Evolutionary conservation across 2,797 vertebrate genomes (phyloP), one percentile per base, ranked within the genome.

Genomic region (Betta splendens): DNA sequence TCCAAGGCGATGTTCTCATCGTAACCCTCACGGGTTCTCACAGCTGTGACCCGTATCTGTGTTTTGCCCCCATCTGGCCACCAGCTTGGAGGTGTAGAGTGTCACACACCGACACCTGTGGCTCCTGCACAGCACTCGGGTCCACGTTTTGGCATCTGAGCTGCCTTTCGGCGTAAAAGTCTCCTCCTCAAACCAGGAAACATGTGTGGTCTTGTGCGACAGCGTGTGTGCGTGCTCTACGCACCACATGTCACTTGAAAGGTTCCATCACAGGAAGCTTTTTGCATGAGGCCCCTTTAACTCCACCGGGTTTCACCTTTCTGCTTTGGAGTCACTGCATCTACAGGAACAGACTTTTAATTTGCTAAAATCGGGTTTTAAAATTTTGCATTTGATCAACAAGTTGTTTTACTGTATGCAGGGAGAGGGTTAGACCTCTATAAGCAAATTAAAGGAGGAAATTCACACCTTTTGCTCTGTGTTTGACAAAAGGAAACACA

Each of bases 1-100:
- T 57, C 23, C 11, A 44, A 46, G 22, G 35, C 10, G 9, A 18
- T 1, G 60, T 77, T 82, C 77, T 67, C 78, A 79, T 32, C 38
- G 13, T 25, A 39, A 20, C 28, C 7, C 25, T 38, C 43, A 33
- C 29, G 9, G 9, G 1, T 59, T 36, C 36, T 33, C 18, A 0
- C 7, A 38, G 72, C 69, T 64, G 70, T 81, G 65, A 79, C 81
- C 85, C 76, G 53, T 28, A 78, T 71, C 44, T 38, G 36, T 86
- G 79, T 89, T 89, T 85, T 90, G 86, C 85, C 87, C 70, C 57
- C 60, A 87, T 84, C 52, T 47, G 16, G 17, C 47, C 55, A 32
- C 31, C 0, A 28, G 51, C 63, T n/a, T 13, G 15, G 23, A 48
- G 58, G 70, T 57, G 62, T 49, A 46, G 22, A 43, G 40, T 64